Percentiles rank a stretch among this genome's conserved stretches.
These are phyloP conservation scores for Pagetopsis macropterus DNA, from an alignment of 2,797 vertebrate genomes.

Conservation along the genomic window DNA sequence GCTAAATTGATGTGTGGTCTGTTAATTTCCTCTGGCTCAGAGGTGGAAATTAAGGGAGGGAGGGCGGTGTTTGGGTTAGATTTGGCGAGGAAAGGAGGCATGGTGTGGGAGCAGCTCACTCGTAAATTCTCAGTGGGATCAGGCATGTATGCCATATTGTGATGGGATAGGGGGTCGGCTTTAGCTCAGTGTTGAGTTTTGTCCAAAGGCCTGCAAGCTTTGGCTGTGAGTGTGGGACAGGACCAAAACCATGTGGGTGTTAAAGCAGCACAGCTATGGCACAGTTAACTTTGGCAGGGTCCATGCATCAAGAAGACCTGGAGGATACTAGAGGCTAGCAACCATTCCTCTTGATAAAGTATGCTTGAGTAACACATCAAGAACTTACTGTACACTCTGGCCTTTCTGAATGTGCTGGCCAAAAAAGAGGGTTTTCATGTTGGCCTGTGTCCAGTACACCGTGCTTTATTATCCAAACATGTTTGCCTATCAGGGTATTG, in stretches of 20 bases:
- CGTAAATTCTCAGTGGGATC: constrained; percentile 63
- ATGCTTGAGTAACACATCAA: constrained; percentile 3
- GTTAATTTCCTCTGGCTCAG: constrained; percentile 71
- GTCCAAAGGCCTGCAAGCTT: constrained; percentile 55
- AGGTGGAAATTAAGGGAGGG: constrained; percentile 55
- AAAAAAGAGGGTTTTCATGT: not conserved
- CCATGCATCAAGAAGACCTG: constrained; percentile 21
- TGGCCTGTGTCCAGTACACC: not conserved
- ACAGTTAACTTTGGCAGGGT: constrained; percentile 26
- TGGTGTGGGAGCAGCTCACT: constrained; percentile 51
- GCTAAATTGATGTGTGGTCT: constrained; percentile 72
- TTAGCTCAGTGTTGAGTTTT: constrained; percentile 31
- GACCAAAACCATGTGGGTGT: constrained; percentile 41
- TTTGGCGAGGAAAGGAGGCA: constrained; percentile 44
- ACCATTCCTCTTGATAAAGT: constrained; percentile 12
- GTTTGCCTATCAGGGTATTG: not conserved
- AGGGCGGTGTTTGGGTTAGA: constrained; percentile 74
- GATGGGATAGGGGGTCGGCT: constrained; percentile 30
- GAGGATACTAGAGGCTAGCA: constrained; percentile 12
- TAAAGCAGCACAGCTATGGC: constrained; percentile 23
- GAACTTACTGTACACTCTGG: not conserved
- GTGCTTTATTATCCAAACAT: not conserved
- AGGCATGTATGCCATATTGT: constrained; percentile 58
- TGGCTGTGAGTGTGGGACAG: constrained; percentile 50
- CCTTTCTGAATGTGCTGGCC: not conserved